A percentile compares a stretch with the other conserved stretches of the same genome.
phyloP scores from a whole-genome alignment of 2,888 invertebrate species.

The Iselma pallidipennis region DNA sequence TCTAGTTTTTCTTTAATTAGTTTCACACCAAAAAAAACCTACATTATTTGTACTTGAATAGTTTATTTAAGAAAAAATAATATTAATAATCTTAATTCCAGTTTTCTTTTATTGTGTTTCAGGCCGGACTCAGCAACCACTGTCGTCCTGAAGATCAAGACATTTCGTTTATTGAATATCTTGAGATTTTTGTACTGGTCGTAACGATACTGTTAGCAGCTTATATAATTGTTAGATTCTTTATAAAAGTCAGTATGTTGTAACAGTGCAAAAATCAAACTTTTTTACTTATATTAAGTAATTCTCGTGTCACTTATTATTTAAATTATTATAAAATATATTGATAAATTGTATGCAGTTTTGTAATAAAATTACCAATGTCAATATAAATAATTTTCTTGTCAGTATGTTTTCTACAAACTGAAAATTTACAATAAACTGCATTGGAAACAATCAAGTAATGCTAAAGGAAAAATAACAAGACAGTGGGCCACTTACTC shows the following conservation, averaged over 20 bases:
- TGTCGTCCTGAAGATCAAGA: constrained; percentile 53
- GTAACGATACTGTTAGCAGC: constrained; percentile 46
- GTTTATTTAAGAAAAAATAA: neutral
- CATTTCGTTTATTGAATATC: constrained; percentile 49
- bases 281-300: constrained; percentile 17
- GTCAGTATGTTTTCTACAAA: neutral
- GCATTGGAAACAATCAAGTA: neutral
- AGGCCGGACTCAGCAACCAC: constrained; percentile 53
- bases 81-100: neutral
- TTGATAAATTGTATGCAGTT: neutral
- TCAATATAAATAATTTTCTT: neutral
- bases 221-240: constrained; percentile 47
- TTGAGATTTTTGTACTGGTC: constrained; percentile 49
- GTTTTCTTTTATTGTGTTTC: constrained; percentile 35
- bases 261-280: neutral
- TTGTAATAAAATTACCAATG: neutral
- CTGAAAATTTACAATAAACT: neutral
- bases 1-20: too few species aligned
- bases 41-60: neutral
- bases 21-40: neutral
- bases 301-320: neutral
- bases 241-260: constrained; percentile 31
- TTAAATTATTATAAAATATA: neutral
- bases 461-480: neutral
- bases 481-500: neutral